A percentile compares a stretch with the other conserved stretches of the same genome.
Conservation (phyloP, 2,113 vertebrate species). For the Rhinoptilus africanus region DNA sequence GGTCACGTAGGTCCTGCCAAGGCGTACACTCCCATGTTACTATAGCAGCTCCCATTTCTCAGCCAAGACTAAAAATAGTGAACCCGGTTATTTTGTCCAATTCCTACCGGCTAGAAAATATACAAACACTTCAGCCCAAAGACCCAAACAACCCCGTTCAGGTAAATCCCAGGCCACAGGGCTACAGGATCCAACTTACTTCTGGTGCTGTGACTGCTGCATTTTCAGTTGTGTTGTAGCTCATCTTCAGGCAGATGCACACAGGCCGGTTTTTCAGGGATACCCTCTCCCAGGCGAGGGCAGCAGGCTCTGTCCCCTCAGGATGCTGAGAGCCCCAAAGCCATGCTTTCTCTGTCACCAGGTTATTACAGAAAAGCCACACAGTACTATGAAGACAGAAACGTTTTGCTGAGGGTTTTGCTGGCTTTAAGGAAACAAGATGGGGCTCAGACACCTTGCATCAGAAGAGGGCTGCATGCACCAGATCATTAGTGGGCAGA, state of each 20-base stretch:
- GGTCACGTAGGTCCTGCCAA: background rate
- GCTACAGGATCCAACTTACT: constrained; percentile 24
- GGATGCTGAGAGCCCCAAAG: background rate
- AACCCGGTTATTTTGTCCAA: background rate
- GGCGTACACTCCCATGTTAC: fast-evolving
- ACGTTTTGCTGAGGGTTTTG: background rate
- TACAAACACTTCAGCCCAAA: background rate
- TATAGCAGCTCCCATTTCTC: background rate
- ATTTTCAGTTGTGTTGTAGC: background rate
- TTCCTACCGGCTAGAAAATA: background rate
- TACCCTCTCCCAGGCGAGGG: background rate
- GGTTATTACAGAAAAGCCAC: background rate
- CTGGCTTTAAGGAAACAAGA: constrained; percentile 12
- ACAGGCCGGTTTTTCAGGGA: background rate
- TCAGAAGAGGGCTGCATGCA: constrained; percentile 38
- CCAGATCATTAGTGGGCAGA: constrained; percentile 53
- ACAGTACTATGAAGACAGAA: background rate
- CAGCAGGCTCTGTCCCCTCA: background rate
- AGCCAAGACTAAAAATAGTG: background rate
- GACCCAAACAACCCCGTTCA: background rate
- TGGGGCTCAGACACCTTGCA: background rate
- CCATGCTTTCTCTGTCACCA: background rate
- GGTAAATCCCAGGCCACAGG: background rate
- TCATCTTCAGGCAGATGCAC: background rate
- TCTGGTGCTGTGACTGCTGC: background rate